Evolutionary conservation across 2,797 vertebrate species (phyloP), one percentile per base, ranked within the genome.

Genomic region (Thripadectes ignobilis): DNA sequence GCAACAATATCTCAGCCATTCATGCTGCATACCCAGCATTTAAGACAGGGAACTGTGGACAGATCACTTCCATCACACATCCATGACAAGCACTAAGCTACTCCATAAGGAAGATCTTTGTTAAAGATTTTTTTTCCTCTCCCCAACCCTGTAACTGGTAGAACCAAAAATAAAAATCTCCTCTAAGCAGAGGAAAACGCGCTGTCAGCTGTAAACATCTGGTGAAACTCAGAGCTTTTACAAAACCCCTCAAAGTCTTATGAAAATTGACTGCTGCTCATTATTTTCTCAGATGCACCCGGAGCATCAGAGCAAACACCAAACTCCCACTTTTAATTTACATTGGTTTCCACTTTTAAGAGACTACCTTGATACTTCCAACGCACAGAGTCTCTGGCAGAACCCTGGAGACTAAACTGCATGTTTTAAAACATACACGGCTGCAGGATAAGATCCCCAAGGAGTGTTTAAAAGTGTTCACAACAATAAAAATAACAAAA

Each of bases 191-290:
- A 94, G 68, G 48, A 34, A 75, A 92, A 68, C 1, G 0, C 30
- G 29, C 91, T 13, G 67, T 96, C 96, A 96, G 95, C 95, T 97
- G 96, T 93, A 96, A 88, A 96, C 95, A 95, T 97, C 96, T 97
- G 96, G 91, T 93, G 80, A 80, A 79, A 92, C 82, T 95, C 93
- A n/a, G 71, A 74, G 91, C 83, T 79, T 61, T 36, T 15, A 95
- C 80, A 95, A 95, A 96, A 79, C 22, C 67, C 75, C 83, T 95
- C 12, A 1, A 65, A 72, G 69, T 65, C 86, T 92, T 95, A 94
- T 63, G 77, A 94, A 95, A 86, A 79, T 67, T 76, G 69, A 86
- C 66, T 61, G 52, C 34, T 46, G 85, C 48, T 92, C 71, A 12
- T 89, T 92, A 88, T 76, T 92, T 92, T 78, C 79, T 93, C 85